Base-by-base conservation (phyloP, 2,113 vertebrate genomes). In the Xyrauchen texanus region DNA sequence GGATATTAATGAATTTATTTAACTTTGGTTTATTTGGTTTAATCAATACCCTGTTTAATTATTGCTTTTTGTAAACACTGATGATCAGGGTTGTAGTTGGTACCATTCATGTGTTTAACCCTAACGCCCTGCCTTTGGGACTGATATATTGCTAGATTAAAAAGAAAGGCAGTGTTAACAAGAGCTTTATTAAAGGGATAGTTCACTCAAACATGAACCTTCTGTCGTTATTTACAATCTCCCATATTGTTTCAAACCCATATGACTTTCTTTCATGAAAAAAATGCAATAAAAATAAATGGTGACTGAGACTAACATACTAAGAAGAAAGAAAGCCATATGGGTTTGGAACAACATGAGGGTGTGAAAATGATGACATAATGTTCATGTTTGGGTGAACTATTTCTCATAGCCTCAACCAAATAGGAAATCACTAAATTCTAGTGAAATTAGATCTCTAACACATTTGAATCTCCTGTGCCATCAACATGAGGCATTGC, bases 21-120 rank as follows among this genome's bases (percentile, higher is more conserved):
- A 2, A 57, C 12, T n/a, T 11, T 57, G 5, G 8, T 13, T 47
- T 47, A 8, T 13, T 7, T 63, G n/a, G 84, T 81, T 85, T 78
- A 85, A 87, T 91, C 85, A 88, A 88, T 89, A 87, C 57, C 82
- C 69, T 83, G 87, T 89, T 85, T 87, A 81, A 82, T 79, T 82
- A 88, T 84, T 73, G 85, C 53, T 2, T 16, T 34, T 73, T 46
- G 13, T 63, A 78, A 45, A 70, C 21, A 62, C 47, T 16, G 7
- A 34, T 34, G 21, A 42, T 55, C 47, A 58, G 12, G 53, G 7
- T 34, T 34, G 21, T 53, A 47, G 45, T 15, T 13, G 52, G 52
- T 53, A 51, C 45, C 46, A 52, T 7, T 68, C 61, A 69, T 11
- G 67, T 46, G n/a, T 69, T 70, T 70, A 61, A 21, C 42, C 44